phyloP scores from a whole-genome alignment of 2,113 vertebrate species.

The Siniperca chuatsi region DNA sequence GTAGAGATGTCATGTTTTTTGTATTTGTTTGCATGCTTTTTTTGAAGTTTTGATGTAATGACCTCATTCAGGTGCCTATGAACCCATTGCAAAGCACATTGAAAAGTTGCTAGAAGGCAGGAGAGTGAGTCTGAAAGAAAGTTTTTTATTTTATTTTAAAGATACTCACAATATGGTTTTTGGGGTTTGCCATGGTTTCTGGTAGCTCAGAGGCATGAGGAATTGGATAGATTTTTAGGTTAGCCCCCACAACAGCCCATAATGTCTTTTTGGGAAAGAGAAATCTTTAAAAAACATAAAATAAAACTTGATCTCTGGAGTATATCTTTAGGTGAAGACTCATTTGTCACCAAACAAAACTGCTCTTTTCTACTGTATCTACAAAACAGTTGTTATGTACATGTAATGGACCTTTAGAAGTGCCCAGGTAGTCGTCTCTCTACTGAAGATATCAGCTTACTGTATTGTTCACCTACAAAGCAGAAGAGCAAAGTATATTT shows the following conservation, averaged over 20 bases:
- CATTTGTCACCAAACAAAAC: conserved; percentile 40
- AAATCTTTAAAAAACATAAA: background rate
- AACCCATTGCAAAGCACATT: background rate
- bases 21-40: background rate
- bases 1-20: background rate
- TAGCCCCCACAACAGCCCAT: background rate
- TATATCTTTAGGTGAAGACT: background rate
- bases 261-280: conserved; percentile 13
- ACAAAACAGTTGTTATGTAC: conserved; percentile 26
- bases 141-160: conserved; percentile 26
- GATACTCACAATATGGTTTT: conserved; percentile 8
- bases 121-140: background rate
- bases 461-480: conserved; percentile 54
- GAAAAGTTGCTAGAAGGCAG: background rate
- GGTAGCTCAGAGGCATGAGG: background rate
- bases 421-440: background rate
- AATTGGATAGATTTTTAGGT: background rate
- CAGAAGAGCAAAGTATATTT: conserved; percentile 8
- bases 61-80: background rate
- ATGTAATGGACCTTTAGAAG: conserved; percentile 21
- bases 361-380: conserved; percentile 16
- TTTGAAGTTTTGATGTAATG: background rate
- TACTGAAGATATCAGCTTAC: conserved; percentile 53
- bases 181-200: conserved; percentile 17
- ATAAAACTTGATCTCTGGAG: background rate